A percentile compares a stretch with the other conserved stretches of the same genome.
Evolutionary conservation across 1,140 invertebrate genomes (phyloP).

Genomic region (Druon quercuslanigerum): DNA sequence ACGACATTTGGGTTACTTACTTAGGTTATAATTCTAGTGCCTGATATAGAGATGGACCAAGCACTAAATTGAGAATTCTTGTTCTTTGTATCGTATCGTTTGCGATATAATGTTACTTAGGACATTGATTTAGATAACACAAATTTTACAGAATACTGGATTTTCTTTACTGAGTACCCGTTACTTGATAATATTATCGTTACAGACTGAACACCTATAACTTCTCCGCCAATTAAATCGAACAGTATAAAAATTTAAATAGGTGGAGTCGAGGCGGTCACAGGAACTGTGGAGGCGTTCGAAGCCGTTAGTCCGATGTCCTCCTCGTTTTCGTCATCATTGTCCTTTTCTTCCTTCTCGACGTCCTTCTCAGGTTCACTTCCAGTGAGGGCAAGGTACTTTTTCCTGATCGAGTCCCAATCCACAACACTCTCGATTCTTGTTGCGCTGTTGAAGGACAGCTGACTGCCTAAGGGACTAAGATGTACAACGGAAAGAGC

Average conservation of each 20-base stretch:
- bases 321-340: conserved; percentile 73
- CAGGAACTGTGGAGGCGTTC: conserved; percentile 61
- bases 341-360: conserved; percentile 76
- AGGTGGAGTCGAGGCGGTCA: conserved; percentile 58
- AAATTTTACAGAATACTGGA: background rate
- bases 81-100: background rate
- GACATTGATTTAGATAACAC: conserved; percentile 6
- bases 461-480: conserved; percentile 86
- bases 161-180: background rate
- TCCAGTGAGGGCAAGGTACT: conserved; percentile 87
- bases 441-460: conserved; percentile 83
- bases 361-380: conserved; percentile 80
- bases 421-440: conserved; percentile 93
- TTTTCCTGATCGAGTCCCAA: conserved; percentile 92
- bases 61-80: conserved; percentile 42
- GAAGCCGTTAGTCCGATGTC: conserved; percentile 61
- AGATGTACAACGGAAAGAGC: conserved; percentile 85
- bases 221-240: background rate
- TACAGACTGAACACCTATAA: background rate
- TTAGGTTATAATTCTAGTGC: conserved; percentile 49
- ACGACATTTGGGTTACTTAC: conserved; percentile 52
- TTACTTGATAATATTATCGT: background rate
- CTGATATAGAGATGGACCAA: conserved; percentile 40
- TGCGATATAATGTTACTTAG: background rate
- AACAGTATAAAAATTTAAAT: conserved; percentile 49